These are phyloP conservation scores for Miniopterus natalensis DNA, from an alignment of 2,113 vertebrate species.

Conservation along the genomic window DNA sequence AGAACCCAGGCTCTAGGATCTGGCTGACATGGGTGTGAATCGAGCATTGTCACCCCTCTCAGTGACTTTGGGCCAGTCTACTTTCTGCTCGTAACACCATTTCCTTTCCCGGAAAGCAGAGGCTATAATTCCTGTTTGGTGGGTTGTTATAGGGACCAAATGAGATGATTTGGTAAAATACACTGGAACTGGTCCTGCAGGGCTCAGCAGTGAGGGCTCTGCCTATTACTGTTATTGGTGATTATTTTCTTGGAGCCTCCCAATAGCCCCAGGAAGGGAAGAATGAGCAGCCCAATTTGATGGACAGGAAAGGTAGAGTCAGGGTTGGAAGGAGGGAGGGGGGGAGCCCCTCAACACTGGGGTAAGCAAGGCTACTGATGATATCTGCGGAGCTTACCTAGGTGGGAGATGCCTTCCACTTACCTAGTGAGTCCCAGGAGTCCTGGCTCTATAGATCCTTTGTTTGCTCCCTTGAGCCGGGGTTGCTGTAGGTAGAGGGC, in stretches of 20 bases:
- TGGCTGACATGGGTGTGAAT: neutral
- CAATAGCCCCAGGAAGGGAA: neutral
- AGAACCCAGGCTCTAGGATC: neutral
- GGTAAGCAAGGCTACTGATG: neutral
- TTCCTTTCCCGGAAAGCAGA: constrained; percentile 32
- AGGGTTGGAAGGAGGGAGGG: neutral
- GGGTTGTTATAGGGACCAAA: neutral
- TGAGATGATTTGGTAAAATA: neutral
- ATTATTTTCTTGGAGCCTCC: neutral
- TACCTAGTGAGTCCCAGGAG: neutral
- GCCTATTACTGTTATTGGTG: neutral
- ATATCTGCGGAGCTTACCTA: neutral
- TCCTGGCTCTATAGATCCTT: neutral
- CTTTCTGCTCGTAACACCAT: neutral
- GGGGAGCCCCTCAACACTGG: neutral
- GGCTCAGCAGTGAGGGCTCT: neutral
- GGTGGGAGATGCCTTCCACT: neutral
- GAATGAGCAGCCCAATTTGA: neutral
- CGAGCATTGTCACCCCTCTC: neutral
- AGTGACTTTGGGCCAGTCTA: neutral
- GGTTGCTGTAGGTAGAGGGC: neutral
- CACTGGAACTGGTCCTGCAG: rapidly evolving
- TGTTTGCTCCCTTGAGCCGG: neutral
- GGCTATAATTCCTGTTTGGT: neutral
- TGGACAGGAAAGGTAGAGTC: neutral